Evolutionary conservation across 2,888 invertebrate species (phyloP).

Genomic region (Axea sp.): DNA sequence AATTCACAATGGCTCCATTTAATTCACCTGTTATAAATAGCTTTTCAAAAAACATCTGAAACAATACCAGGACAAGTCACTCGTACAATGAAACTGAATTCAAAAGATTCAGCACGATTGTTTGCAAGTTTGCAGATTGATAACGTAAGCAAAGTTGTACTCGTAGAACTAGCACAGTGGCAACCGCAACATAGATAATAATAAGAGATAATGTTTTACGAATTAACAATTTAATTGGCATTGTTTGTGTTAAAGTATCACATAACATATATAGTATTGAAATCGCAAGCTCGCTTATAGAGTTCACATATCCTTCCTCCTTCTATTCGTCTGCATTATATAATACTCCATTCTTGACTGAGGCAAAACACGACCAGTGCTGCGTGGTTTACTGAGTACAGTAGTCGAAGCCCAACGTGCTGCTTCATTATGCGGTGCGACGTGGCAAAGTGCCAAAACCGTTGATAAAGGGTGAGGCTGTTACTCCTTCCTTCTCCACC

Average conservation of each 20-base stretch:
- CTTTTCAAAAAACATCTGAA: too few relatives aligned
- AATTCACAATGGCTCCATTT: too few relatives aligned
- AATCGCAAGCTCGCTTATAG: constrained; percentile 27
- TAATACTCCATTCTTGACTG: constrained; percentile 71
- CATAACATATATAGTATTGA: constrained; percentile 16
- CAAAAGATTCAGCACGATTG: neutral
- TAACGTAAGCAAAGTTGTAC: too few relatives aligned
- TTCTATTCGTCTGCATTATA: constrained; percentile 61
- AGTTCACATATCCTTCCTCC: constrained; percentile 53
- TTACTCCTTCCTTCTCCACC: constrained; percentile 49
- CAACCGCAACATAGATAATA: too few relatives aligned
- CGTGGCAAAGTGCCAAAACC: constrained; percentile 76
- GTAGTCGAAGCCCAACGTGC: constrained; percentile 74
- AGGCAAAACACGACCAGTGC: constrained; percentile 73
- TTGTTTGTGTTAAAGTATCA: constrained; percentile 20
- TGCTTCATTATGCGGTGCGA: constrained; percentile 77
- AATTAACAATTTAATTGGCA: constrained; percentile 22
- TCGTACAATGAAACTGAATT: too few relatives aligned
- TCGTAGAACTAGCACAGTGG: too few relatives aligned
- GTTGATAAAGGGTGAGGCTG: constrained; percentile 70
- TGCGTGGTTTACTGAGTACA: constrained; percentile 63
- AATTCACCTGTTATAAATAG: too few relatives aligned
- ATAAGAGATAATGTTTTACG: constrained; percentile 12
- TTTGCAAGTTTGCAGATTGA: neutral
- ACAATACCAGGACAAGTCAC: too few relatives aligned